Percentiles rank a stretch among this genome's conserved stretches.
These are phyloP conservation scores for Amblyornis subalaris DNA, from an alignment of 2,113 vertebrate species.

Conservation along the genomic window DNA sequence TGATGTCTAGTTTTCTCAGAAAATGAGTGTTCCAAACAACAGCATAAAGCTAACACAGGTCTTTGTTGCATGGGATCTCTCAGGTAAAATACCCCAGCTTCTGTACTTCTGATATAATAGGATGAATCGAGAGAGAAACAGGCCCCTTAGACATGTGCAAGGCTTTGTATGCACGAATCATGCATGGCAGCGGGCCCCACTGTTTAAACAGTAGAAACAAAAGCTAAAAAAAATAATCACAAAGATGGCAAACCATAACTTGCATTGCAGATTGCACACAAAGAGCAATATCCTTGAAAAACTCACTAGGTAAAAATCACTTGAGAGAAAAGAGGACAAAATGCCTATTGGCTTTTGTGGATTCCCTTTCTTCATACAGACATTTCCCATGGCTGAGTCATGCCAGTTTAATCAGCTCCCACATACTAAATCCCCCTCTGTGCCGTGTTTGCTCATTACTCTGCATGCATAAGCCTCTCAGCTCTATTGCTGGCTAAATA, in stretches of 20 bases:
- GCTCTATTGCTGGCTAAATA: not conserved
- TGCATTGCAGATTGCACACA: not conserved
- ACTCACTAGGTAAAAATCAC: not conserved
- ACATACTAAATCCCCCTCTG: not conserved
- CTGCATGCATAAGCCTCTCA: not conserved
- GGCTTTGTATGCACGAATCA: not conserved
- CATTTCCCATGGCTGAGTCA: not conserved
- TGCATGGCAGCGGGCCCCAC: accelerated
- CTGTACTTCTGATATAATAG: not conserved
- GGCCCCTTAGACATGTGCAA: not conserved
- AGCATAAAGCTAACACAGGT: not conserved
- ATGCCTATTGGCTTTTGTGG: not conserved
- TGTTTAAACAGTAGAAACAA: not conserved
- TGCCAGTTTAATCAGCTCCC: not conserved
- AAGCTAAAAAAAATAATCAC: not conserved
- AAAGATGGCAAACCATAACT: not conserved
- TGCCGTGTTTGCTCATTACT: not conserved
- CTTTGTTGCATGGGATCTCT: not conserved
- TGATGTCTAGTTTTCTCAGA: not conserved
- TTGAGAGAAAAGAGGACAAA: not conserved
- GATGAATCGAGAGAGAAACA: not conserved
- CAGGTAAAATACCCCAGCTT: not conserved
- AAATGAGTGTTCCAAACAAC: not conserved
- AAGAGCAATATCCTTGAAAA: not conserved
- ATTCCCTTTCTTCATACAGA: not conserved